A percentile compares a stretch with the other conserved stretches of the same genome.
phyloP scores from a whole-genome alignment of 2,888 invertebrate genomes.

The Agrotis ipsilon region DNA sequence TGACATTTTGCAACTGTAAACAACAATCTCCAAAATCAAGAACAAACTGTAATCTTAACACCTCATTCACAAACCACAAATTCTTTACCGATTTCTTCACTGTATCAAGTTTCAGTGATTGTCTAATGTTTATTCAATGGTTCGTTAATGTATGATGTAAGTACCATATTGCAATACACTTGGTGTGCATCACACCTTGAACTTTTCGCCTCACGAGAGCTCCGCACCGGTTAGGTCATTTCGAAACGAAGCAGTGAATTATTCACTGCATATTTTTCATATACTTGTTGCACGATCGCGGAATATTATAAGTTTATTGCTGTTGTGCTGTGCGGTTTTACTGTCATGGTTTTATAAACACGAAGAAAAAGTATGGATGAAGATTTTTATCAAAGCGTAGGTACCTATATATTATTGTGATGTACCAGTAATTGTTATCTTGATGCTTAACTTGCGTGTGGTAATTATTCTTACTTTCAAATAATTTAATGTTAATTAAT shows the following conservation, averaged over 20 bases:
- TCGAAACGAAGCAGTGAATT: slow-evolving; percentile 66
- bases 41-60: neutral
- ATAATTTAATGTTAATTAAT: neutral
- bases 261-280: slow-evolving; percentile 50
- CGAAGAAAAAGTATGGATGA: slow-evolving; percentile 12
- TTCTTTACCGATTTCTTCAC: slow-evolving; percentile 24
- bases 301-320: slow-evolving; percentile 44
- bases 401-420: neutral
- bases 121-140: slow-evolving; percentile 55
- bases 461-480: slow-evolving; percentile 10
- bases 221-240: slow-evolving; percentile 69
- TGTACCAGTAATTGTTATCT: slow-evolving; percentile 23
- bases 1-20: neutral
- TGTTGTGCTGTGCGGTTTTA: slow-evolving; percentile 28
- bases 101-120: slow-evolving; percentile 39
- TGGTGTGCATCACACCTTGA: slow-evolving; percentile 74
- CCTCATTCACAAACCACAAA: slow-evolving; percentile 17
- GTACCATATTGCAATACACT: slow-evolving; percentile 38
- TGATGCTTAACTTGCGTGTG: slow-evolving; percentile 6
- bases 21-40: neutral
- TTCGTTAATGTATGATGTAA: slow-evolving; percentile 50
- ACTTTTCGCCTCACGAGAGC: slow-evolving; percentile 76
- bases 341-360: slow-evolving; percentile 31
- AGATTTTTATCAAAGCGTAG: slow-evolving; percentile 4
- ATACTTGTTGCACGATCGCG: slow-evolving; percentile 55